phyloP scores from a whole-genome alignment of 2,113 vertebrate genomes.

The Pseudorectes ferrugineus region DNA sequence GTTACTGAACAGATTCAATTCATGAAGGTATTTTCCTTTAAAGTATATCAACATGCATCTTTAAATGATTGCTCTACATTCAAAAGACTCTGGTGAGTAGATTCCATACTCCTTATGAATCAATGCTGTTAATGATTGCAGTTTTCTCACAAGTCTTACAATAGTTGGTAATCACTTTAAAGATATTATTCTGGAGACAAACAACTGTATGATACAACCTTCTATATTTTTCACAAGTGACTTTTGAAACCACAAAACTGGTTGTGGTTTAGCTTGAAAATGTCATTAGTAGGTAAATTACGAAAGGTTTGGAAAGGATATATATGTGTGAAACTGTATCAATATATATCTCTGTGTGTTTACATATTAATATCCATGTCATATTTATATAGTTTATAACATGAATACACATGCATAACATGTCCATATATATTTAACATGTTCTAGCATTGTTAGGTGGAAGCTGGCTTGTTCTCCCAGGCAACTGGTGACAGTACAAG shows the following conservation, averaged over 20 bases:
- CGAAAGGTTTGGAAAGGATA: neutral
- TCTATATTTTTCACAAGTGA: neutral
- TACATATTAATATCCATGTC: neutral
- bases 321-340: neutral
- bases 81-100: neutral
- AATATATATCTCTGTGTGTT: neutral
- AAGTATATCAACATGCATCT: neutral
- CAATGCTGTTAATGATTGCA: neutral
- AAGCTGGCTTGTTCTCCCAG: neutral
- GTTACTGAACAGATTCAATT: neutral
- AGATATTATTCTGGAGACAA: neutral
- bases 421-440: neutral
- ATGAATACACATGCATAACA: neutral
- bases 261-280: neutral
- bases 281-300: neutral
- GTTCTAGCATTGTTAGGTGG: neutral
- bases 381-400: neutral
- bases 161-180: neutral
- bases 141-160: neutral
- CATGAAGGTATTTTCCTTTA: neutral
- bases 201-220: neutral
- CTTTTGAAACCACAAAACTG: neutral
- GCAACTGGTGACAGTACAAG: neutral
- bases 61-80: neutral
- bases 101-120: neutral